These are phyloP conservation scores for Nasonia vitripennis DNA, from an alignment of 1,140 invertebrate genomes.

Conservation along the genomic window DNA sequence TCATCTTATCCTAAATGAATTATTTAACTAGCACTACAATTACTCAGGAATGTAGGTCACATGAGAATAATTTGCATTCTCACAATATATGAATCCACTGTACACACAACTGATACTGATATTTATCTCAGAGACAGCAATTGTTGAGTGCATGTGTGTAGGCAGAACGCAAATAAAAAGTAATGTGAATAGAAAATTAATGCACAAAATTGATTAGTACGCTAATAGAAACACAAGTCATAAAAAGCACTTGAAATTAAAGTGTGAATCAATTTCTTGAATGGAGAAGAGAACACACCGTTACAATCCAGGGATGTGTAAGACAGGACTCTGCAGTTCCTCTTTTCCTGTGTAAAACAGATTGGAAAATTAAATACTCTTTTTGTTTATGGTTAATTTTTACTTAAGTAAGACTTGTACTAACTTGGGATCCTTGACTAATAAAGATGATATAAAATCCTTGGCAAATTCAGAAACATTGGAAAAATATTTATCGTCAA, in stretches of 20 bases:
- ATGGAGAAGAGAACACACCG: constrained; percentile 71
- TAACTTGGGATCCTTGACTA: constrained; percentile 79
- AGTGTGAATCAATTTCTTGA: constrained; percentile 58
- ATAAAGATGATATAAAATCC: constrained; percentile 78
- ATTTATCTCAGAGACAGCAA: constrained; percentile 38
- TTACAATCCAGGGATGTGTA: constrained; percentile 81
- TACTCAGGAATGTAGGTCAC: constrained; percentile 55
- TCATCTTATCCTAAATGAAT: constrained; percentile 32
- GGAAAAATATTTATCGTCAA: constrained; percentile 80
- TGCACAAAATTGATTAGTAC: constrained; percentile 34
- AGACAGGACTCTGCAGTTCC: constrained; percentile 79
- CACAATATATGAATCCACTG: constrained; percentile 59
- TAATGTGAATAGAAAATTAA: constrained; percentile 56
- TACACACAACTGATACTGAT: constrained; percentile 53
- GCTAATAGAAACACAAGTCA: constrained; percentile 40
- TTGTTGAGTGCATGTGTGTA: constrained; percentile 48
- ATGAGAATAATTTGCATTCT: constrained; percentile 56
- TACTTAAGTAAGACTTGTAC: constrained; percentile 47
- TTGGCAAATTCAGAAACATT: constrained; percentile 77
- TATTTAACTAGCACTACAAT: constrained; percentile 43
- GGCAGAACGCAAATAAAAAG: constrained; percentile 59
- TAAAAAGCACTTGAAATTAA: constrained; percentile 58
- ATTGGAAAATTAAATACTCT: constrained; percentile 33
- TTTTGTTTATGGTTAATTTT: background rate
- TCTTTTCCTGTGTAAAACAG: constrained; percentile 74